Percentiles rank a stretch among this genome's conserved stretches.
phyloP scores from a whole-genome alignment of 2,797 vertebrate species.

The Carapus acus region DNA sequence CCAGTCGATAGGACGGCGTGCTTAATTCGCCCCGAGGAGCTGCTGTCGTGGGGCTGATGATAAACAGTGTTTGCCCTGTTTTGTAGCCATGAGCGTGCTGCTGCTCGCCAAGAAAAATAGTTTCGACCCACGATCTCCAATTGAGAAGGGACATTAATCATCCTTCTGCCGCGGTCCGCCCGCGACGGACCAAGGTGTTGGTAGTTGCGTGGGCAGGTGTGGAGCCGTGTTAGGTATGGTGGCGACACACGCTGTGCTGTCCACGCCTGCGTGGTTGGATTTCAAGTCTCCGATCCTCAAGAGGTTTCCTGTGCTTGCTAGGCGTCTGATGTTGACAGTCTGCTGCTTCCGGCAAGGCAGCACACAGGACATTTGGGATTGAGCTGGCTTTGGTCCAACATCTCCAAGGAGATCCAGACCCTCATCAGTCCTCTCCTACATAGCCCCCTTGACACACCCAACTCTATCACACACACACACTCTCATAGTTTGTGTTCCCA shows the following conservation, averaged over 20 bases:
- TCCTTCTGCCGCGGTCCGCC: slow-evolving; percentile 50
- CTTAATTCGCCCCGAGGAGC: slow-evolving; percentile 65
- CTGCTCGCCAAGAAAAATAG: slow-evolving; percentile 74
- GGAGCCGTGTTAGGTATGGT: slow-evolving; percentile 9
- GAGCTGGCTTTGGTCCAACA: slow-evolving; percentile 43
- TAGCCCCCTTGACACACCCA: no score
- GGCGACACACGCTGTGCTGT: no score
- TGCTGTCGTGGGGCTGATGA: slow-evolving; percentile 69
- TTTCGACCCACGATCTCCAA: slow-evolving; percentile 72
- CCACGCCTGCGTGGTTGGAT: neutral
- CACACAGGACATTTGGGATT: slow-evolving; percentile 25
- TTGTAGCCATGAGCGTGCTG: slow-evolving; percentile 71
- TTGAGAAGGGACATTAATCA: slow-evolving; percentile 76
- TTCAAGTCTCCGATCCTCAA: neutral
- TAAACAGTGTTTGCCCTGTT: slow-evolving; percentile 73
- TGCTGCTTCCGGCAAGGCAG: slow-evolving; percentile 8
- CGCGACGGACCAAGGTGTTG: slow-evolving; percentile 49
- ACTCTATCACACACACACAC: no score
- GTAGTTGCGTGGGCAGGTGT: slow-evolving; percentile 28
- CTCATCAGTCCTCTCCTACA: slow-evolving; percentile 38
- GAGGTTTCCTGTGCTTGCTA: slow-evolving; percentile 28
- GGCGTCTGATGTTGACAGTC: slow-evolving; percentile 15
- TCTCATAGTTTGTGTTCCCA: slow-evolving; percentile 34
- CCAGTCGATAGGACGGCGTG: slow-evolving; percentile 66
- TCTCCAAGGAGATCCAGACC: slow-evolving; percentile 33